phyloP scores from a whole-genome alignment of 2,888 invertebrate genomes.

The Liodrosophila aerea region DNA sequence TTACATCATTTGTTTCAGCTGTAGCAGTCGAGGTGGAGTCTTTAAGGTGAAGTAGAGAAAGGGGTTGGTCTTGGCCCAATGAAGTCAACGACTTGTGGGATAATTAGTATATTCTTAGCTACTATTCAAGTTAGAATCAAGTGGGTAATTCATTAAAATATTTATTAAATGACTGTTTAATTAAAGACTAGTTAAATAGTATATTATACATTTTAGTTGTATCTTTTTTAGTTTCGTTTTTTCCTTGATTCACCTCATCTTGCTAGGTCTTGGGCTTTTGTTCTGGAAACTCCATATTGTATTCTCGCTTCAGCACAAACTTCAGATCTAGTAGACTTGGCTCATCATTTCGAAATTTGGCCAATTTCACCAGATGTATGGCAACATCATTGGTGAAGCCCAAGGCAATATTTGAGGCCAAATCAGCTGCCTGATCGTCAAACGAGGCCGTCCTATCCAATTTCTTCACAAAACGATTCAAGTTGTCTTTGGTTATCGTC shows the following conservation, averaged over 20 bases:
- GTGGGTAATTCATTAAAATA: not conserved
- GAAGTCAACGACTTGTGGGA: too few species aligned
- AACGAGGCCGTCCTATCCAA: slow-evolving; percentile 36
- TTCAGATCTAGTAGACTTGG: slow-evolving; percentile 46
- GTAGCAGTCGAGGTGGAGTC: not conserved
- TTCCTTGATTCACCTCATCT: not conserved
- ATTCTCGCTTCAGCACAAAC: slow-evolving; percentile 57
- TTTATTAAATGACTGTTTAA: too few species aligned
- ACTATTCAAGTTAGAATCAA: too few species aligned
- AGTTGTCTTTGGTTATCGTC: slow-evolving; percentile 29
- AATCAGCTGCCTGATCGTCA: slow-evolving; percentile 55
- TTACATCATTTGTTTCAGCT: slow-evolving; percentile 16
- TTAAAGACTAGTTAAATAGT: too few species aligned
- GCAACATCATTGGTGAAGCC: slow-evolving; percentile 45
- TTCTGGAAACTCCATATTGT: slow-evolving; percentile 53
- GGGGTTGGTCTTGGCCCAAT: too few species aligned
- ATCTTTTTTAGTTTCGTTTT: not conserved
- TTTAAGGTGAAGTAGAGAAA: not conserved
- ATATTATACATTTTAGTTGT: too few species aligned
- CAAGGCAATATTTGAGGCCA: slow-evolving; percentile 41
- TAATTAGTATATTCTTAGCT: too few species aligned
- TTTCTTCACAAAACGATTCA: slow-evolving; percentile 40
- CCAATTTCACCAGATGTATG: slow-evolving; percentile 33
- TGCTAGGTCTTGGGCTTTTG: not conserved
- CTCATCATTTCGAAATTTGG: slow-evolving; percentile 25